Conservation (phyloP, 1,140 invertebrate genomes). For the Metaphire vulgaris region DNA sequence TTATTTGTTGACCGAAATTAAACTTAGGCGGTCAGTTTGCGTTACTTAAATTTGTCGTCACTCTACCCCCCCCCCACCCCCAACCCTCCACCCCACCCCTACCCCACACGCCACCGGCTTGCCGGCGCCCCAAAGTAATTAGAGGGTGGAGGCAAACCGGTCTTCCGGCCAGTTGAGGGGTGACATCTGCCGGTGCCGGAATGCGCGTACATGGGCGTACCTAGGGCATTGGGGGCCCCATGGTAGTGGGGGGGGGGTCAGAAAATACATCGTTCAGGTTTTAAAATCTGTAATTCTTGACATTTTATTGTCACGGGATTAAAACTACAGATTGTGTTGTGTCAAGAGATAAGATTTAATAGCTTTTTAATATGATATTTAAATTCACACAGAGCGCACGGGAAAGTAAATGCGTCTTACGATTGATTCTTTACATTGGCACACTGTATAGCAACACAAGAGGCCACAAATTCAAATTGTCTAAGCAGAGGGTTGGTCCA, state of each 20-base stretch:
- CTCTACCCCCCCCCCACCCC: background rate
- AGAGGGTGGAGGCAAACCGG: background rate
- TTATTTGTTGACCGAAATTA: background rate
- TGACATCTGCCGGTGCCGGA: background rate
- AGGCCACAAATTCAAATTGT: no score
- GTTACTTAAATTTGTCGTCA: background rate
- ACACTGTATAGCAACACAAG: no score
- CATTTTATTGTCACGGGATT: no score
- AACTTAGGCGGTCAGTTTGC: background rate
- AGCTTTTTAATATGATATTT: background rate
- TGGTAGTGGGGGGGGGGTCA: background rate
- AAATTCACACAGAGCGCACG: no score
- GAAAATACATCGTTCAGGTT: no score
- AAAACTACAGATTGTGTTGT: no score
- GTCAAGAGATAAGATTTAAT: background rate
- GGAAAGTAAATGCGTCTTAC: no score
- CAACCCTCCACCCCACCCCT: no score
- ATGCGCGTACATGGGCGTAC: background rate
- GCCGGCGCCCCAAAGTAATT: background rate
- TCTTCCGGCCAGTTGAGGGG: background rate
- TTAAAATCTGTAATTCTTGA: no score
- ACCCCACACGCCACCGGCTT: background rate
- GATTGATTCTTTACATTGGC: no score
- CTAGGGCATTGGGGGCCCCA: background rate
- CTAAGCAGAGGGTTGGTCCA: no score